Evolutionary conservation across 64 coral and sea anemone genomes (phyloP).

Genomic region (Orbicella faveolata): DNA sequence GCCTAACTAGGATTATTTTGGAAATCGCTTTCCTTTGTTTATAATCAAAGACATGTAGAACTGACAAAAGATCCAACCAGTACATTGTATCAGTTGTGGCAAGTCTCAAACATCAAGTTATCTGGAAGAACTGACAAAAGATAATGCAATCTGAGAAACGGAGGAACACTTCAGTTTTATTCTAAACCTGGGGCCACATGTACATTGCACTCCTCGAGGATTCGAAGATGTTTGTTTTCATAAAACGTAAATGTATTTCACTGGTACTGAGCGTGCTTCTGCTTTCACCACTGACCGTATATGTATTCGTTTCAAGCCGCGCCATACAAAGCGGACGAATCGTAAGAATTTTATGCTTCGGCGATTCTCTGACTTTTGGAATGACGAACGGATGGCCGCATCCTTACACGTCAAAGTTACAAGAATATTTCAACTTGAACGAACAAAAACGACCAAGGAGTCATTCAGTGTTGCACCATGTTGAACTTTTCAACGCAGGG

Average conservation of each 20-base stretch:
- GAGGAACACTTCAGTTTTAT: no score
- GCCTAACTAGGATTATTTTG: no score
- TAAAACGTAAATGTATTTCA: no score
- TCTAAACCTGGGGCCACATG: no score
- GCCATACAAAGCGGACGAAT: not conserved
- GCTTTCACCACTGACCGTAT: not conserved
- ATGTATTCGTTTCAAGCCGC: not conserved
- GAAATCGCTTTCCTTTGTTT: no score
- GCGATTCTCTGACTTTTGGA: slow-evolving; percentile 60
- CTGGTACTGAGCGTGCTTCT: not conserved
- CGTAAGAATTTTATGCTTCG: slow-evolving; percentile 61
- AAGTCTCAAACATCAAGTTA: no score
- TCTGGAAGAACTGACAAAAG: no score
- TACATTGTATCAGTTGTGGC: no score
- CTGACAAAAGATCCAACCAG: no score
- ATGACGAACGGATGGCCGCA: not conserved
- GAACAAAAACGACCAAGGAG: not conserved
- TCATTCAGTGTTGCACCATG: not conserved
- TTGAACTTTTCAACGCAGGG: slow-evolving; percentile 58
- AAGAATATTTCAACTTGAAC: slow-evolving; percentile 27
- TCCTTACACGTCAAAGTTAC: slow-evolving; percentile 46
- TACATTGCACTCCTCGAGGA: no score
- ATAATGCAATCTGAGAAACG: no score
- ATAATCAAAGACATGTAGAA: no score
- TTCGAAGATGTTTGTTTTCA: not conserved